phyloP scores from a whole-genome alignment of 2,888 invertebrate species.

The Penaeus monodon region DNA sequence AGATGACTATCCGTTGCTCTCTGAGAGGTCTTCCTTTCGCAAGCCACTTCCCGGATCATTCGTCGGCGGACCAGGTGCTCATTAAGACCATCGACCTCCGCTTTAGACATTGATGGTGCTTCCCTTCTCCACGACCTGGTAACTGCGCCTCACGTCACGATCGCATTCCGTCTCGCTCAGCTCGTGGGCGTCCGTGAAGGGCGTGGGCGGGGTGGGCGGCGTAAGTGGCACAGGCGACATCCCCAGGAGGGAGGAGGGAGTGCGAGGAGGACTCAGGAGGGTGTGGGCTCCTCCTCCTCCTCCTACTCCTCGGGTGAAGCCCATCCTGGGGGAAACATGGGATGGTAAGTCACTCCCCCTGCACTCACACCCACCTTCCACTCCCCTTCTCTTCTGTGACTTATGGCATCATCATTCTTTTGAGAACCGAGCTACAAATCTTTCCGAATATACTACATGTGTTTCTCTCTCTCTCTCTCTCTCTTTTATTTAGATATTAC shows the following conservation, averaged over 20 bases:
- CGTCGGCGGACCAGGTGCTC: no score
- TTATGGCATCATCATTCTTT: no score
- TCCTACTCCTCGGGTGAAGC: conserved; percentile 26
- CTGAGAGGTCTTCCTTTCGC: no score
- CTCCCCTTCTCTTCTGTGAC: no score
- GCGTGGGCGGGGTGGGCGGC: conserved; percentile 53
- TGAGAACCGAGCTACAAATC: no score
- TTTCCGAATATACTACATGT: no score
- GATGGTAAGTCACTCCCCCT: background rate
- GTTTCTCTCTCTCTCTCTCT: background rate
- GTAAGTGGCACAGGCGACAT: conserved; percentile 47
- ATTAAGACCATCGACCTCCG: background rate
- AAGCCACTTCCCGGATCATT: no score
- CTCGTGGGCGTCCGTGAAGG: conserved; percentile 52
- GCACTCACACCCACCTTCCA: no score
- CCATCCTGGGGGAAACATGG: conserved; percentile 39
- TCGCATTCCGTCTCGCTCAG: conserved; percentile 59
- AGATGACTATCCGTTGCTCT: no score
- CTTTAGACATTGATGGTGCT: conserved; percentile 53
- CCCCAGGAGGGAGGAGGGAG: conserved; percentile 48
- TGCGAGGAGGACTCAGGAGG: conserved; percentile 50
- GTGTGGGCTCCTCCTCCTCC: conserved; percentile 41
- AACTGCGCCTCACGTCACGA: conserved; percentile 42
- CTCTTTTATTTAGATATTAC: conserved; percentile 2
- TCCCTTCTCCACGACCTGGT: conserved; percentile 31